A percentile compares a stretch with the other conserved stretches of the same genome.
These are phyloP conservation scores for Embidobia sp. DNA, from an alignment of 2,888 invertebrate species.

Conservation along the genomic window DNA sequence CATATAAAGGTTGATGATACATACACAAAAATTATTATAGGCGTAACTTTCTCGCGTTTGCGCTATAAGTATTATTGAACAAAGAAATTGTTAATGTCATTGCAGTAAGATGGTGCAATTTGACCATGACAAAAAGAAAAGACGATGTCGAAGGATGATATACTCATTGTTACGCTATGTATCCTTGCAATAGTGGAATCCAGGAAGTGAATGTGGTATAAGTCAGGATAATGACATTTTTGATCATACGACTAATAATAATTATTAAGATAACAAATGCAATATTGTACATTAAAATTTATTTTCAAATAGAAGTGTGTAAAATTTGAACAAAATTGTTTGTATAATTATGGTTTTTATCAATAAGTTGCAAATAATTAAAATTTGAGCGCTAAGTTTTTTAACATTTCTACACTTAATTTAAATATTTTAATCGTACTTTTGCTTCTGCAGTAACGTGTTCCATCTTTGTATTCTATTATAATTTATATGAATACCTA, in stretches of 20 bases:
- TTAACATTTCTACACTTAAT: too few species aligned
- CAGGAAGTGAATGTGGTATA: slow-evolving; percentile 71
- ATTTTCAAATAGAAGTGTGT: too few species aligned
- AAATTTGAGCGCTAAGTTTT: too few species aligned
- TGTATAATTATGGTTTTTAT: too few species aligned
- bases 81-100: slow-evolving; percentile 72
- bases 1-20: slow-evolving; percentile 26
- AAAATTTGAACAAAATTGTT: too few species aligned
- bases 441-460: too few species aligned
- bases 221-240: slow-evolving; percentile 44
- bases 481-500: too few species aligned
- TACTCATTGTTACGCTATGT: slow-evolving; percentile 65
- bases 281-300: too few species aligned
- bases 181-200: slow-evolving; percentile 76
- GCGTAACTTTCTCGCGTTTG: slow-evolving; percentile 53
- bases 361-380: too few species aligned
- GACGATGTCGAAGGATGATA: slow-evolving; percentile 71
- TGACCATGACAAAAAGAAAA: slow-evolving; percentile 64
- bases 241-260: slow-evolving; percentile 32
- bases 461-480: too few species aligned
- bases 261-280: slow-evolving; percentile 15
- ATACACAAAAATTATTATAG: slow-evolving; percentile 34
- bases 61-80: slow-evolving; percentile 59
- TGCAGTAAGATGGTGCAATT: slow-evolving; percentile 67
- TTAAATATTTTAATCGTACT: too few species aligned